Percentiles rank a stretch among this genome's conserved stretches.
These are phyloP conservation scores for Apotomis turbidana DNA, from an alignment of 2,888 invertebrate species.

Conservation along the genomic window DNA sequence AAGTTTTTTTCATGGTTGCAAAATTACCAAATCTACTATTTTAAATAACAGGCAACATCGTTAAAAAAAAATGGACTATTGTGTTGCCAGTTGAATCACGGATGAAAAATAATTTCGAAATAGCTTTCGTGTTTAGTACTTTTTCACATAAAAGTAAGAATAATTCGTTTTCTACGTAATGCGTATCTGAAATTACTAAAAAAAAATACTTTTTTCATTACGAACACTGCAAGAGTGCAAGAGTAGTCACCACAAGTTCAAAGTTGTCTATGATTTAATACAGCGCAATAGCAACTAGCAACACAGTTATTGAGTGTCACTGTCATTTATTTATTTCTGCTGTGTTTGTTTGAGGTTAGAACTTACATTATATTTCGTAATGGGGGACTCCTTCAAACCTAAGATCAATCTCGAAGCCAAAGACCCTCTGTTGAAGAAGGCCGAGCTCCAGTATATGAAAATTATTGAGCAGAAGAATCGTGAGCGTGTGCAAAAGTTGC, in stretches of 20 bases:
- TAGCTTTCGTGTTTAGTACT: background rate
- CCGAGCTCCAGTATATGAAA: slow-evolving; percentile 91
- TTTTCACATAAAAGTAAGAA: too few relatives aligned
- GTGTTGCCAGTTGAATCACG: background rate
- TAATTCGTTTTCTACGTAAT: too few relatives aligned
- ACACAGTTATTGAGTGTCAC: slow-evolving; percentile 4
- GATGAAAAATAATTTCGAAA: background rate
- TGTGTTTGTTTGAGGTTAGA: slow-evolving; percentile 61
- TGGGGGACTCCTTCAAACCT: slow-evolving; percentile 74
- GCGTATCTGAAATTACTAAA: too few relatives aligned
- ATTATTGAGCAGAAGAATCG: slow-evolving; percentile 90
- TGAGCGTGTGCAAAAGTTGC: slow-evolving; percentile 87
- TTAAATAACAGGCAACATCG: background rate
- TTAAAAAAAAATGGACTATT: background rate
- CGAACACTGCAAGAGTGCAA: too few relatives aligned
- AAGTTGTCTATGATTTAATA: background rate
- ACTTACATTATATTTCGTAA: slow-evolving; percentile 61
- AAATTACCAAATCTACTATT: slow-evolving; percentile 13
- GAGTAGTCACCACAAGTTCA: too few relatives aligned
- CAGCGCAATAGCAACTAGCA: background rate
- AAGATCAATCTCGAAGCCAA: slow-evolving; percentile 64
- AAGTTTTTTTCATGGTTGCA: background rate
- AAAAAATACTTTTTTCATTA: too few relatives aligned
- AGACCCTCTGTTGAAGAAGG: slow-evolving; percentile 78
- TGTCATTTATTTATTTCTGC: slow-evolving; percentile 38